phyloP scores from a whole-genome alignment of 2,113 vertebrate genomes.

The Recurvirostra avosetta region DNA sequence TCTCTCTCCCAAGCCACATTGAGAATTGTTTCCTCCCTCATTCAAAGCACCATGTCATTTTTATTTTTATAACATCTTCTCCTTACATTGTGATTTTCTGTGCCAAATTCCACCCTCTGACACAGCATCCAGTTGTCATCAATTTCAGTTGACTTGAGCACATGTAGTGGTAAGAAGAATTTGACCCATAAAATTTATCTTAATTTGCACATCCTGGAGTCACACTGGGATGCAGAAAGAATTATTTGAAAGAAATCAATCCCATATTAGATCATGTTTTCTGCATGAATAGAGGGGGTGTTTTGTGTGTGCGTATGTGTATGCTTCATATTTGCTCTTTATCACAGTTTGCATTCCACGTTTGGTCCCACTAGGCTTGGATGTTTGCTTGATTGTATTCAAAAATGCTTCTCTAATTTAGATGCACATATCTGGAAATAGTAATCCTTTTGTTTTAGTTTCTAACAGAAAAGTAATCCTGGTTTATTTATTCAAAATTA shows the following conservation, averaged over 20 bases:
- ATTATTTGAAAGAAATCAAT: constrained; percentile 23
- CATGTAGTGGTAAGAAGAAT: constrained; percentile 4
- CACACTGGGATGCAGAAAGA: constrained; percentile 16
- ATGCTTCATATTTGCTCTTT: neutral
- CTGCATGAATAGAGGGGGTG: neutral
- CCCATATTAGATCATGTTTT: constrained; percentile 11
- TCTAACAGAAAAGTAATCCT: neutral
- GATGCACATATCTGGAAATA: neutral
- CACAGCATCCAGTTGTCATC: constrained; percentile 2
- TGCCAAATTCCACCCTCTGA: neutral
- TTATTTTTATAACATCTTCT: neutral
- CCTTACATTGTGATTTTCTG: neutral
- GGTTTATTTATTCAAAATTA: constrained; percentile 33
- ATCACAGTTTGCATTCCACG: neutral
- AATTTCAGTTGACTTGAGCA: constrained; percentile 11
- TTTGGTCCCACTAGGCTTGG: neutral
- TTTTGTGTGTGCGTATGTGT: neutral
- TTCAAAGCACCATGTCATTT: neutral
- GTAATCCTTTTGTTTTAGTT: neutral
- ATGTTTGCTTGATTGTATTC: neutral
- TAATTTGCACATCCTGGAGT: constrained; percentile 41
- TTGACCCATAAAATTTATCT: constrained; percentile 33
- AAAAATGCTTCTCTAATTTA: neutral
- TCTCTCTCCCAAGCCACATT: neutral
- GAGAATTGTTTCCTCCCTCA: neutral